Base-by-base conservation (phyloP, 2,797 vertebrate genomes). In the Nasua narica region DNA sequence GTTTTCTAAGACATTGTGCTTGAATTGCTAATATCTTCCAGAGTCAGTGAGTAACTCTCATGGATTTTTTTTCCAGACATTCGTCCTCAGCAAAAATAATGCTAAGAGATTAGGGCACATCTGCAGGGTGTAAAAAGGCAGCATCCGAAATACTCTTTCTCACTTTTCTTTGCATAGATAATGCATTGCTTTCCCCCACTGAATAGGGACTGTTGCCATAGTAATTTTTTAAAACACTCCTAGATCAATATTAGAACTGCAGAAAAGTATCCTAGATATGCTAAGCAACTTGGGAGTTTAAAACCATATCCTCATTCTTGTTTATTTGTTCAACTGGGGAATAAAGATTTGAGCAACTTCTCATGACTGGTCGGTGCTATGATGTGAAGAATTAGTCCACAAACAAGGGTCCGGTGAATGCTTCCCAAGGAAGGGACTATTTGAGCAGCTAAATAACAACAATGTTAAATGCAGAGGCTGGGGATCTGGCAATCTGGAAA, bases 171-270 rank as follows among this genome's bases (percentile, higher is more conserved):
- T 97, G 97, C 94, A 95, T 92, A 94, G 94, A 97, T 97, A 98
- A 98, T 97, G 87, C 79, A 96, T 92, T 95, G 87, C 94, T 97
- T 97, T 97, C 96, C 97, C 94, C 96, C 87, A 97, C 97, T 74
- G 94, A 97, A 93, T 96, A 97, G 95, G 96, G 96, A 96, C 96
- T 98, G 98, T 98, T 99, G 98, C 98, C 98, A 98, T 98, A 98
- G 98, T 97, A 98, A 98, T 99, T 97, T 98, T 98, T 96, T 94
- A 98, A 97, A 96, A 96, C 91, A 98, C 62, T 95, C 97, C 94
- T 98, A 96, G 98, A 98, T 98, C 98, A 98, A 98, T 98, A 98
- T 93, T 95, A 97, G 92, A 98, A 97, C 89, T 94, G 93, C 95
- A 97, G 69, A 94, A 76, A 58, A 96, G 93, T 96, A 96, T 98